Base-by-base conservation (phyloP, 1,140 invertebrate species). In the Chrysopa pallens region DNA sequence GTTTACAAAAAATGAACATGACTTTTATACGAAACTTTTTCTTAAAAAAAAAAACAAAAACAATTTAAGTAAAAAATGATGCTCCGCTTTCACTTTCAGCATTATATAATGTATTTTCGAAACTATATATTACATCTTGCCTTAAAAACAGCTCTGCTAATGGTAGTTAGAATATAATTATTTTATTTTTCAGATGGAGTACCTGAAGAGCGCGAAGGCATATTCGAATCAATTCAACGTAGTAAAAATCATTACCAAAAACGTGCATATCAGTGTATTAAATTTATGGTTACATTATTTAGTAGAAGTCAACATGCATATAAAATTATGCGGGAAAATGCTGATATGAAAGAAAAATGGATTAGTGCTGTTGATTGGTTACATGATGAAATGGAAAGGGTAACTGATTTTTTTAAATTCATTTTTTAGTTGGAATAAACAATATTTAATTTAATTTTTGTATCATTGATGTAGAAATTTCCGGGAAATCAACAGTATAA, bases 211-310 rank as follows among this genome's bases (percentile, higher is more conserved):
- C 71, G 87, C 14, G 90, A 94, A 57, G 91, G 91, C 1, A 65
- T 97, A 27, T 80, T 96, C 54, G 92, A 96, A 52, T 95, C 84
- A 38, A 93, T 95, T 55, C 73, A 82, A 50, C 74, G 85, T 44
- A 85, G 85, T 27, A 94, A 93, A 58, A 86, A 80, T 49, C 88
- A 94, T 65, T 93, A 95, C 61, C 91, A 96, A 60, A 96, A 96
- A 64, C 67, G 91, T 48, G 88, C 90, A 29, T 97, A 97, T 65
- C 89, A 94, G 57, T 95, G 92, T 61, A 92, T 96, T 29, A 96
- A 97, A 64, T 88, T 88, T 59, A 74, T 96, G 66, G 91, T 94
- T 15, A 74, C 80, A 43, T 67, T 96, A 23, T 93, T 96, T 64
- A 78, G 77, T 48, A 84, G 85, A 51, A 90, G 85, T 59, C 74